Conservation (phyloP, 2,888 invertebrate species). For the Schizaphis graminum region DNA sequence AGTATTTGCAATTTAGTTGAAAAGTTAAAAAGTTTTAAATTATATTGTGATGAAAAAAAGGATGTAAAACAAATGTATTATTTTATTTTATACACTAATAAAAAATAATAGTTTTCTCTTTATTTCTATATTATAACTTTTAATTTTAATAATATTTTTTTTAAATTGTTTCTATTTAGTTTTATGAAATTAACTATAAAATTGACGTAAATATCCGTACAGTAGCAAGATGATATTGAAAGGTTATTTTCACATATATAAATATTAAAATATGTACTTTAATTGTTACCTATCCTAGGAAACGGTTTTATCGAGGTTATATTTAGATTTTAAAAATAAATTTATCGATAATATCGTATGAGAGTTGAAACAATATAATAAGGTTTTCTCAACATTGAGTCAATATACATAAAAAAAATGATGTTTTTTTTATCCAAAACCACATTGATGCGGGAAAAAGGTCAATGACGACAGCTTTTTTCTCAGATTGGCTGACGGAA, state of each 20-base stretch:
- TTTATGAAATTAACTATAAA: neutral
- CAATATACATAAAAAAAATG: neutral
- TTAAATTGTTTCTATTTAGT: neutral
- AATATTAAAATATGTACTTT: neutral
- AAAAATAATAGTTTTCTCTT: neutral
- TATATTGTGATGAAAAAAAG: neutral
- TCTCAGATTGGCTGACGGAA: neutral
- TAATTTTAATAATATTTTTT: neutral
- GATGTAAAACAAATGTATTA: neutral
- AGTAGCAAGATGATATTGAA: neutral
- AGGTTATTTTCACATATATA: neutral
- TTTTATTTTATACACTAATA: neutral
- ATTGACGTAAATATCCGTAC: neutral
- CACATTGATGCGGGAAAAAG: neutral
- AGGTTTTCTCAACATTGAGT: neutral
- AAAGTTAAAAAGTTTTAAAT: conserved; percentile 2
- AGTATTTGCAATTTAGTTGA: neutral
- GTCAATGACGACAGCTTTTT: neutral
- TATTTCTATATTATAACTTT: neutral
- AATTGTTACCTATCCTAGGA: neutral
- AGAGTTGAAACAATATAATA: neutral
- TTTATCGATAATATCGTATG: neutral
- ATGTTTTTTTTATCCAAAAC: neutral
- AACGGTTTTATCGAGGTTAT: neutral
- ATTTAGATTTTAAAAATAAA: neutral